phyloP scores from a whole-genome alignment of 2,888 invertebrate species.

The Phasia obesa region DNA sequence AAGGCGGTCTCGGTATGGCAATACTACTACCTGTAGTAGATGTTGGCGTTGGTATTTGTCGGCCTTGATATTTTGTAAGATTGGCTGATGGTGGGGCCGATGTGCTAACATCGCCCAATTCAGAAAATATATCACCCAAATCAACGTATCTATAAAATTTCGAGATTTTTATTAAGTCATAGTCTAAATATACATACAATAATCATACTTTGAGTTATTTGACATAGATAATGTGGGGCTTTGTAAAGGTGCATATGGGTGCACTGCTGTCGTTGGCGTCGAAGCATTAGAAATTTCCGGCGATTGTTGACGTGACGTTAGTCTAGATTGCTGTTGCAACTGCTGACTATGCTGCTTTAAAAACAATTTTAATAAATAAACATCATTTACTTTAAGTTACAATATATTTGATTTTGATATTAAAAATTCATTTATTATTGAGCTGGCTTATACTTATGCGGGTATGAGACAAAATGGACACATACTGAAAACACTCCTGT shows the following conservation, averaged over 20 bases:
- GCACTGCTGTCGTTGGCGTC: constrained; percentile 84
- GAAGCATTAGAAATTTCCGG: constrained; percentile 90
- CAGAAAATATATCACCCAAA: constrained; percentile 91
- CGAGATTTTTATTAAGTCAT: neutral
- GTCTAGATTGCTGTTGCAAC: constrained; percentile 77
- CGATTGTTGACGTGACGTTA: constrained; percentile 84
- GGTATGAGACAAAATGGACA: constrained; percentile 46
- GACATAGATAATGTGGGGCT: constrained; percentile 88
- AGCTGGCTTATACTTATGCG: neutral
- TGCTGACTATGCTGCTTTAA: constrained; percentile 82
- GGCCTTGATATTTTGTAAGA: constrained; percentile 79
- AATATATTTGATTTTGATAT: neutral
- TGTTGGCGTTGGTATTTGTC: constrained; percentile 91
- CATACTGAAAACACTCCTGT: constrained; percentile 86
- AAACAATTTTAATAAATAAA: neutral
- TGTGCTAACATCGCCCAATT: constrained; percentile 90
- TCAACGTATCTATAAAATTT: constrained; percentile 83
- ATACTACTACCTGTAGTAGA: constrained; percentile 86
- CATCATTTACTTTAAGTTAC: neutral
- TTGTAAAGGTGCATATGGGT: constrained; percentile 92
- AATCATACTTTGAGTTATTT: constrained; percentile 86
- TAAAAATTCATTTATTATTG: neutral
- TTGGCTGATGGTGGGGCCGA: constrained; percentile 85
- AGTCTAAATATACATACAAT: neutral
- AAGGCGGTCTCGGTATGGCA: constrained; percentile 94